These are phyloP conservation scores for Cygnus atratus DNA, from an alignment of 2,113 vertebrate species.

Conservation along the genomic window DNA sequence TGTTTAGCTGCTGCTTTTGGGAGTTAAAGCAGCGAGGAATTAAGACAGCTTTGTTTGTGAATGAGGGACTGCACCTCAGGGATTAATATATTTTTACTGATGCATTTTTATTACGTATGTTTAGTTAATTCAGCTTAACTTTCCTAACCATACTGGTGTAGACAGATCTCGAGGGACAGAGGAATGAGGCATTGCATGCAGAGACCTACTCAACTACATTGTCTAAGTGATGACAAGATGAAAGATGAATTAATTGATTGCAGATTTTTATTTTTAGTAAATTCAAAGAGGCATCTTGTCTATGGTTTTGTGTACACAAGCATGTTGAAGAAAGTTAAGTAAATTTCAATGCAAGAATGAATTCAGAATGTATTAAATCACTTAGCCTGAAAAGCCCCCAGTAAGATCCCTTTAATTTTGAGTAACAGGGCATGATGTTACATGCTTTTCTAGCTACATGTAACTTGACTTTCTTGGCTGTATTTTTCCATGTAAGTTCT, in stretches of 20 bases:
- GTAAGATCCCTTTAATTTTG: neutral
- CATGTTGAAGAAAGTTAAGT: conserved; percentile 5
- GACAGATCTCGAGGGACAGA: neutral
- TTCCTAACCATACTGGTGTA: conserved; percentile 32
- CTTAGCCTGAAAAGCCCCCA: conserved; percentile 21
- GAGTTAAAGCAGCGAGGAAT: conserved; percentile 39
- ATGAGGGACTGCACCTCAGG: conserved; percentile 9
- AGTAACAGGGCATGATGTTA: neutral
- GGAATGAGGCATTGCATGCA: neutral
- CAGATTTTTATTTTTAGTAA: conserved; percentile 56
- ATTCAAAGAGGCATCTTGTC: neutral
- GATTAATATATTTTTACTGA: conserved; percentile 36
- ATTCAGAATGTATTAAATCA: conserved; percentile 42
- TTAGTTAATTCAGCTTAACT: conserved; percentile 42
- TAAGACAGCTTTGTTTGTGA: conserved; percentile 46
- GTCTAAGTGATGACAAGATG: conserved; percentile 52
- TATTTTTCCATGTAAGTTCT: neutral
- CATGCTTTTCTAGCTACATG: neutral
- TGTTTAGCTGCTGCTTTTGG: conserved; percentile 34
- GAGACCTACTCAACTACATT: conserved; percentile 33
- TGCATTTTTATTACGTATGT: neutral
- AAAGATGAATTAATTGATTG: conserved; percentile 55
- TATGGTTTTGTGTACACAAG: conserved; percentile 35
- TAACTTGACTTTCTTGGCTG: neutral
- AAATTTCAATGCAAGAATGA: conserved; percentile 1